Conservation (phyloP, 2,113 vertebrate genomes). For the Dromas ardeola region DNA sequence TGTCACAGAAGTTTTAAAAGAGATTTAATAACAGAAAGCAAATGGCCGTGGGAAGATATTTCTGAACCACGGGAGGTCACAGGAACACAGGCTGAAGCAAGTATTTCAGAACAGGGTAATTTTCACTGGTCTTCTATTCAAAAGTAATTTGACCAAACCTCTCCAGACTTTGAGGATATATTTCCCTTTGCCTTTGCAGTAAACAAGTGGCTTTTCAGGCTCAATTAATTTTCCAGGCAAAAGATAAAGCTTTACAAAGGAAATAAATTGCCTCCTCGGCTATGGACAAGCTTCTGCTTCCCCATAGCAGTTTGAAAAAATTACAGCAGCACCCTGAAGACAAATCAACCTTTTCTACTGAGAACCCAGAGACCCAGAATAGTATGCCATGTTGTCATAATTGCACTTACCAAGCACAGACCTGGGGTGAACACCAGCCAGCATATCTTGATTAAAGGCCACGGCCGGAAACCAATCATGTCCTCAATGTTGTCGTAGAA, state of each 20-base stretch:
- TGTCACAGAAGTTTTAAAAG: background rate
- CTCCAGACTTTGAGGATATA: background rate
- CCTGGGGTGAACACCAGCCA: conserved; percentile 89
- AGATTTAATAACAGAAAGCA: background rate
- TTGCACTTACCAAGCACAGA: conserved; percentile 84
- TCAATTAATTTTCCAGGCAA: background rate
- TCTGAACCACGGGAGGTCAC: background rate
- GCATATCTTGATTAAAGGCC: conserved; percentile 86
- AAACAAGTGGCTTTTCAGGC: background rate
- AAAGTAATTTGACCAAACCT: background rate
- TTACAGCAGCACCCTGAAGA: background rate
- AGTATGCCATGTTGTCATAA: background rate
- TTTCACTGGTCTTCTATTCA: background rate
- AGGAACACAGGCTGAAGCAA: background rate
- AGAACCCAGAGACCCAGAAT: background rate
- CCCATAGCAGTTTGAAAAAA: background rate
- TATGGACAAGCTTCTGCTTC: background rate
- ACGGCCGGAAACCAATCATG: conserved; percentile 93
- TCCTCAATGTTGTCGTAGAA: conserved; percentile 92
- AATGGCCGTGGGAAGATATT: background rate
- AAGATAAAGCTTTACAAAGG: background rate
- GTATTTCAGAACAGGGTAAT: background rate
- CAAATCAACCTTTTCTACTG: background rate
- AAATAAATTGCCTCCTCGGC: background rate
- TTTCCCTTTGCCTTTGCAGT: background rate